Base-by-base conservation (phyloP, 2,113 vertebrate species). In the Dascyllus trimaculatus region DNA sequence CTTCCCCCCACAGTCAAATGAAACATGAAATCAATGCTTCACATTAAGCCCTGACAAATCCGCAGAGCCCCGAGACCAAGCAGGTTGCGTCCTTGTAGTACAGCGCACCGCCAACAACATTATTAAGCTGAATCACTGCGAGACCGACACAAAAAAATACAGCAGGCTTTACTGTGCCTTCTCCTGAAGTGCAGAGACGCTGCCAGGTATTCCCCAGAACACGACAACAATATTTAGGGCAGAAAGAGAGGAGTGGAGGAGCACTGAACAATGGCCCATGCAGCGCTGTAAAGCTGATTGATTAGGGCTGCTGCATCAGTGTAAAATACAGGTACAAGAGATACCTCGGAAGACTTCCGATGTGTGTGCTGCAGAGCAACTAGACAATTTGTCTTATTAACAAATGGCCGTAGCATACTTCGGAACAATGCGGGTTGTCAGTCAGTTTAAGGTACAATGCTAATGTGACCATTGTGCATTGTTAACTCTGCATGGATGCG, bases 1-100 rank as follows among this genome's bases (percentile, higher is more conserved):
- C 70, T 40, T 73, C 66, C 67, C n/a, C 66, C 68, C 43, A 52
- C 65, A 77, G 63, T 85, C 66, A 70, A 74, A 88, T 57, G 66
- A 85, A 84, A 75, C 81, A 89, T 81, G 62, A 89, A 86, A 91
- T 93, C 82, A 82, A 88, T 90, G 57, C 60, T 52, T 71, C 78
- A 78, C 60, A 83, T 84, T 88, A 86, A 86, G 68, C 69, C 76
- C 65, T 72, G 64, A 78, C 78, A 77, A 87, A 89, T 77, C 78
- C 5, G 4, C 54, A 56, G 46, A 81, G 51, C 57, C 24, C 38
- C 13, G 26, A 71, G 65, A 71, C 73, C 71, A 26, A 58, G 73
- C 65, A 75, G 76, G 61, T 70, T 73, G 64, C 56, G 66, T 80
- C 63, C 75, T 57, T 48, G 26, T 51, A 35, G 54, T 49, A 62